Conservation (phyloP, 2,797 vertebrate species). For the Tympanoctomys barrerae region DNA sequence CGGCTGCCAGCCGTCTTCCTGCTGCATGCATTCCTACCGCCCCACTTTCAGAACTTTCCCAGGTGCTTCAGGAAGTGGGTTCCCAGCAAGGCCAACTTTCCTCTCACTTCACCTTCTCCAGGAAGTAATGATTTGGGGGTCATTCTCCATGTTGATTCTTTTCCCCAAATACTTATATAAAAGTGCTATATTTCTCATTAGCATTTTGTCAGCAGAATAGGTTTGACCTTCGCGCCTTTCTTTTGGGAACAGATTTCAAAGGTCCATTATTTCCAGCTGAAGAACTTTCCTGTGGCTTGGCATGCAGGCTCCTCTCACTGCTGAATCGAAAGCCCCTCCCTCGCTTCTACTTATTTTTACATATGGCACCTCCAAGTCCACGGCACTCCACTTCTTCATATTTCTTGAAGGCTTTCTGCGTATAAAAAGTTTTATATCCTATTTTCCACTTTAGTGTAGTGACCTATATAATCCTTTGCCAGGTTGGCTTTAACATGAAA, state of each 20-base stretch:
- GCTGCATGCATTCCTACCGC: background rate
- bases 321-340: constrained; percentile 84
- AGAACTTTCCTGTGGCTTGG: constrained; percentile 85
- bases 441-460: constrained; percentile 86
- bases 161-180: constrained; percentile 44
- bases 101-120: background rate
- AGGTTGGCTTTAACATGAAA: constrained; percentile 85
- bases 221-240: constrained; percentile 81
- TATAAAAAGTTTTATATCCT: constrained; percentile 86
- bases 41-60: background rate
- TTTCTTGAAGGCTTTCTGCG: constrained; percentile 84
- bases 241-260: constrained; percentile 78
- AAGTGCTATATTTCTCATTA: constrained; percentile 70
- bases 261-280: constrained; percentile 80
- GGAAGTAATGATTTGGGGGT: background rate
- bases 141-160: constrained; percentile 74
- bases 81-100: background rate
- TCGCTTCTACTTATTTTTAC: constrained; percentile 87
- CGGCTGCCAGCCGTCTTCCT: background rate
- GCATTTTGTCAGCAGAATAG: constrained; percentile 78
- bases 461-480: constrained; percentile 83
- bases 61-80: background rate
- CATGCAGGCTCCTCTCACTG: constrained; percentile 83
- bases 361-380: constrained; percentile 79
- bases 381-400: constrained; percentile 81